Evolutionary conservation across 2,113 vertebrate species (phyloP).

Genomic region (Crotalus horridus): DNA sequence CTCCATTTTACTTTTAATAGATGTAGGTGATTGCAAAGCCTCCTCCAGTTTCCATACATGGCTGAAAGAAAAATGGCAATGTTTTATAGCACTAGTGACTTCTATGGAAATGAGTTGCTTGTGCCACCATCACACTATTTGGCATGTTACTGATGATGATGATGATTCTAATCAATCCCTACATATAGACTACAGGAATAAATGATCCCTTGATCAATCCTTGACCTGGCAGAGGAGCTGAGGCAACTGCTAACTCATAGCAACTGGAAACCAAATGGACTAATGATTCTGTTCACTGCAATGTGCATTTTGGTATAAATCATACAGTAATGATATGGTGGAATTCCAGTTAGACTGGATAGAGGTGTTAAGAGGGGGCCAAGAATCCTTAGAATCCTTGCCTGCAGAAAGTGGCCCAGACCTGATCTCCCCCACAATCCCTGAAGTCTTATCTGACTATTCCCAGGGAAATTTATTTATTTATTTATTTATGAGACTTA

Average conservation of each 20-base stretch:
- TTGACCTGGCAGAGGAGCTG: not conserved
- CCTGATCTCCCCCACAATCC: not conserved
- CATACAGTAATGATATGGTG: not conserved
- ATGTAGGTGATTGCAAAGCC: not conserved
- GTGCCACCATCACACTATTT: not conserved
- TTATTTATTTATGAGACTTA: too few species aligned
- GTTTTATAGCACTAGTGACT: not conserved
- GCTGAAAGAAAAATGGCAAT: not conserved
- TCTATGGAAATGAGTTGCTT: not conserved
- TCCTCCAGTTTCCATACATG: not conserved
- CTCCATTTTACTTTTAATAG: not conserved
- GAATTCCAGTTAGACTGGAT: not conserved
- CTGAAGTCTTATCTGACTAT: not conserved
- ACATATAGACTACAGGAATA: not conserved
- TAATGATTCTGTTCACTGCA: not conserved
- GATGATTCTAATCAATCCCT: not conserved
- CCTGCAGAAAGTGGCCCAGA: not conserved
- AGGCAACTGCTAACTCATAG: not conserved
- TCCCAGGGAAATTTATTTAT: not conserved
- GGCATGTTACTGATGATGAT: not conserved
- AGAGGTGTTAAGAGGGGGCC: not conserved
- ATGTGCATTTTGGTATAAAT: not conserved
- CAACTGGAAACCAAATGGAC: not conserved
- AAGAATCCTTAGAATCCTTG: not conserved
- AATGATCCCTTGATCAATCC: not conserved